A percentile compares a stretch with the other conserved stretches of the same genome.
These are phyloP conservation scores for Andrena haemorrhoa DNA, from an alignment of 2,888 invertebrate genomes.

Conservation along the genomic window DNA sequence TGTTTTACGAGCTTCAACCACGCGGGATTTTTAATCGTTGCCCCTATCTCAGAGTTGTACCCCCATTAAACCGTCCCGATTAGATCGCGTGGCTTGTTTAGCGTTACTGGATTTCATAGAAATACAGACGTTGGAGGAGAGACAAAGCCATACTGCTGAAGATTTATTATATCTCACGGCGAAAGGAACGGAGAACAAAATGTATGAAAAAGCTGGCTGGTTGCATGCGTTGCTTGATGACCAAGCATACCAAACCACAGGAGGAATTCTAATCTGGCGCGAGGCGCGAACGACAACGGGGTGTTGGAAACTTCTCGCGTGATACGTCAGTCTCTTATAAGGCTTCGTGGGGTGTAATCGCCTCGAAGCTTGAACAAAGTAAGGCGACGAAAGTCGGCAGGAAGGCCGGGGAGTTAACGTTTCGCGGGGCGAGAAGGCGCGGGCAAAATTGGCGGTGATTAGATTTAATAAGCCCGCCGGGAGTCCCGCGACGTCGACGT, in stretches of 20 bases:
- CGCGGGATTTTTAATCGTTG: conserved; percentile 58
- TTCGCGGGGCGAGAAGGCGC: conserved; percentile 59
- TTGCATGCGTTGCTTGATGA: conserved; percentile 2
- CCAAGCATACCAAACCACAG: not conserved
- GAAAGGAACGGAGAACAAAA: too few relatives aligned
- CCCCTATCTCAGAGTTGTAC: conserved; percentile 33
- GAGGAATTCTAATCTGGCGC: conserved; percentile 4
- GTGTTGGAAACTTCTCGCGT: conserved; percentile 21
- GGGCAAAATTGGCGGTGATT: conserved; percentile 69
- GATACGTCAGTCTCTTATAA: conserved; percentile 43
- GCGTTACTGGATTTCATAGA: too few relatives aligned
- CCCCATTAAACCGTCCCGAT: conserved; percentile 14
- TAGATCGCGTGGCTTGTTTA: not conserved
- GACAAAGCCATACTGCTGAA: too few relatives aligned
- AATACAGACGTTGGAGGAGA: too few relatives aligned
- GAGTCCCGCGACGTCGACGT: conserved; percentile 55
- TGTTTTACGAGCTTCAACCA: conserved; percentile 55
- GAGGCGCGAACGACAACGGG: conserved; percentile 21
- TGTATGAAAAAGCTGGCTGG: too few relatives aligned
- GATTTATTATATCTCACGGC: too few relatives aligned
- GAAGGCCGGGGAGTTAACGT: conserved; percentile 40
- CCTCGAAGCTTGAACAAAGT: conserved; percentile 47
- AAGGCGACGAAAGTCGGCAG: conserved; percentile 41
- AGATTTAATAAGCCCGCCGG: conserved; percentile 71
- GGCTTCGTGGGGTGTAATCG: conserved; percentile 39